A percentile compares a stretch with the other conserved stretches of the same genome.
Conservation (phyloP, 2,797 vertebrate species). For the Lycodopsis pacificus region DNA sequence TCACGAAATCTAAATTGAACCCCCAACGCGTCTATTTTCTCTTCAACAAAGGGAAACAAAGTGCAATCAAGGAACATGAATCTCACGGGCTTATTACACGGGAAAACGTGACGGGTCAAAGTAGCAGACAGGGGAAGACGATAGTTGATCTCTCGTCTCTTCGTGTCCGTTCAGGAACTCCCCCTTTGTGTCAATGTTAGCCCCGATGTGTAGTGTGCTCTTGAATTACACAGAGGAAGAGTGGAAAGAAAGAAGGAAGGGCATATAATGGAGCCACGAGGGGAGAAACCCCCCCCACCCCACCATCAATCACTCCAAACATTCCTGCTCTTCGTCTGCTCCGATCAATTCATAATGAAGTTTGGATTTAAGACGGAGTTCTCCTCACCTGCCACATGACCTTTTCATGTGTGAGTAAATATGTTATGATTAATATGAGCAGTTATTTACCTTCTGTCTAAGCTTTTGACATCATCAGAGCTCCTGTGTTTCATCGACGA, state of each 20-base stretch:
- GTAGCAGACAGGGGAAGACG: constrained; percentile 4
- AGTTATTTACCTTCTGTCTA: too few species aligned
- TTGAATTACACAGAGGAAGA: constrained; percentile 72
- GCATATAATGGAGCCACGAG: constrained; percentile 55
- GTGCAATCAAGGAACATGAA: constrained; percentile 61
- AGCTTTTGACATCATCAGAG: too few species aligned
- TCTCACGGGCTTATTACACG: constrained; percentile 45
- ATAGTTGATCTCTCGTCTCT: constrained; percentile 44
- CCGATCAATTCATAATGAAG: too few species aligned
- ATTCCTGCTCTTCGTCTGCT: not conserved
- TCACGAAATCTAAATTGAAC: constrained; percentile 58
- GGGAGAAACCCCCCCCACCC: constrained; percentile 51
- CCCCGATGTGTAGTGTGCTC: constrained; percentile 55
- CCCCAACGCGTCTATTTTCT: constrained; percentile 47
- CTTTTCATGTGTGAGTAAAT: too few species aligned
- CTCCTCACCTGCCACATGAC: too few species aligned
- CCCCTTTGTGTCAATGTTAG: constrained; percentile 50
- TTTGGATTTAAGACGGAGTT: too few species aligned
- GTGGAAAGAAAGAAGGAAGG: constrained; percentile 65
- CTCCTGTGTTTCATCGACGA: too few species aligned
- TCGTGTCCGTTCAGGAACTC: constrained; percentile 55
- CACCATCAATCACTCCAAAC: constrained; percentile 15
- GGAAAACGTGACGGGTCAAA: constrained; percentile 66
- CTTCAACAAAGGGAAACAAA: constrained; percentile 59
- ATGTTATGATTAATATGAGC: too few species aligned